Base-by-base conservation (phyloP, 2,888 invertebrate genomes). In the Melieria picta region DNA sequence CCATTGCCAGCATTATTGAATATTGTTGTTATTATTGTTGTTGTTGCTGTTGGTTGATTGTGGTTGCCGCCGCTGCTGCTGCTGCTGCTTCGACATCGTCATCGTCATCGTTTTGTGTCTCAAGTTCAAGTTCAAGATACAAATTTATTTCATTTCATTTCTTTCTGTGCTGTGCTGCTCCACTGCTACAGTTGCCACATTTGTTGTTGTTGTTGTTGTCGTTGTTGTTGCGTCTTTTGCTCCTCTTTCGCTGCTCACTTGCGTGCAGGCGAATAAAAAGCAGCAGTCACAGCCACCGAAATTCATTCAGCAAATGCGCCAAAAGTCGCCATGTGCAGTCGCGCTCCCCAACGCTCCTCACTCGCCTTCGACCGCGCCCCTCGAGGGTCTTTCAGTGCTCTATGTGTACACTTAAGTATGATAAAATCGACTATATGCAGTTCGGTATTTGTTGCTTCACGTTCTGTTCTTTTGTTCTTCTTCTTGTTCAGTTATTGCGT, bases 121-220 rank as follows among this genome's bases (percentile, higher is more conserved):
- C 83, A 83, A 83, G 83, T 83, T 83, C 83, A 83, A 83, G 83
- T 83, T 83, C 83, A 83, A 83, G 81, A 83, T 82, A 82, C 81
- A 30, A 83, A 81, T 83, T 80, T 77, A 79, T 79, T 78, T 81
- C 74, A 79, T 82, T 81, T 80, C 74, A 78, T 76, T 75, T 77
- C 76, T 74, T 75, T 72, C 76, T 76, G 73, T 75, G 71, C 73
- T 73, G 74, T 75, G 75, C 75, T 62, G 56, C 71, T 62, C 45
- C 45, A 45, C 45, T 43, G 45, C 4, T 46, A 7, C 9, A 43
- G 10, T 5, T 13, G n/a, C 45, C 42, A 47, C 42, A 7, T 57
- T 48, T 43, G 52, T 50, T 46, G 16, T 50, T 58, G 58, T 7
- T 9, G 7, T 48, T 60, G 11, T 50, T 68, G 42, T 61, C 9